phyloP scores from a whole-genome alignment of 2,113 vertebrate species.

The Indri indri region DNA sequence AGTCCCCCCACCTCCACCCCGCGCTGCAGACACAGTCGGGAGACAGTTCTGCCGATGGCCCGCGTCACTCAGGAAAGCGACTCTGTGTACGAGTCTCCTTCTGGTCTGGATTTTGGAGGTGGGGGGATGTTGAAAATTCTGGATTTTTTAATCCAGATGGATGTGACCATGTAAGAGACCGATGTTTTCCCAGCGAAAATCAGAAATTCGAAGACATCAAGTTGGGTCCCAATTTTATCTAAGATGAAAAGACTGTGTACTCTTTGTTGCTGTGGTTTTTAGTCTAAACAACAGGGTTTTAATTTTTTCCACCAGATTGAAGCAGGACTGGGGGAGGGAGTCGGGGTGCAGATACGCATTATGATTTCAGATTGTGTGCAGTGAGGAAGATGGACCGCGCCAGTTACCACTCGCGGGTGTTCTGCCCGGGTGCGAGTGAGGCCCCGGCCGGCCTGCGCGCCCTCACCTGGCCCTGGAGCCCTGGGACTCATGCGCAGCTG shows the following conservation, averaged over 20 bases:
- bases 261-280: background rate
- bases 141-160: fast-evolving
- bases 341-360: fast-evolving
- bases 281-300: background rate
- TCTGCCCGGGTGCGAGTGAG: background rate
- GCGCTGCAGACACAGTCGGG: no score
- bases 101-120: background rate
- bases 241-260: no score
- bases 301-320: fast-evolving
- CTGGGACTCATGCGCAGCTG: no score
- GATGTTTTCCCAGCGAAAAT: background rate
- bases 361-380: fast-evolving
- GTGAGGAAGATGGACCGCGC: no score
- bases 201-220: background rate
- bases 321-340: fast-evolving
- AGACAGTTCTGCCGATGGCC: background rate
- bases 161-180: no score
- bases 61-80: fast-evolving
- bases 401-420: fast-evolving
- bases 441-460: background rate
- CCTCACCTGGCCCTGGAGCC: background rate
- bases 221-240: background rate
- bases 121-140: fast-evolving
- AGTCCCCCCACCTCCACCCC: no score
- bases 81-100: fast-evolving